A percentile compares a stretch with the other conserved stretches of the same genome.
These are phyloP conservation scores for Leptinotarsa haldemani DNA, from an alignment of 2,888 invertebrate species.

Conservation along the genomic window DNA sequence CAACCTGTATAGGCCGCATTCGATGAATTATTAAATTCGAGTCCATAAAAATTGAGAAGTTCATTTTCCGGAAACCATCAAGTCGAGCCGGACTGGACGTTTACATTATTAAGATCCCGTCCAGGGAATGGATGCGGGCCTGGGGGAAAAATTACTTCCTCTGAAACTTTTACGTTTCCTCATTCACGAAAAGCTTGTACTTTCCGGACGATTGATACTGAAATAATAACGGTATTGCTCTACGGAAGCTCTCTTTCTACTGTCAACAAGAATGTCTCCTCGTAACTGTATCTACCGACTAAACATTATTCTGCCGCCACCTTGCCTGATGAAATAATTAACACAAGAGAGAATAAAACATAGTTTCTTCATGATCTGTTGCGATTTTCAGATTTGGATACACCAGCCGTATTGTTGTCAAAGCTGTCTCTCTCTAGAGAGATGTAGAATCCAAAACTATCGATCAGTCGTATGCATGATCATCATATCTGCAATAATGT, in stretches of 20 bases:
- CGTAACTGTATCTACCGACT: no score
- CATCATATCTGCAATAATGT: no score
- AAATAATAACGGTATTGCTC: constrained; percentile 51
- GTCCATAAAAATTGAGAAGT: constrained; percentile 62
- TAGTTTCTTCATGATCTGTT: no score
- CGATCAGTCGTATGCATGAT: no score
- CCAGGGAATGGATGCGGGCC: constrained; percentile 52
- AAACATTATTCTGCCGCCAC: no score
- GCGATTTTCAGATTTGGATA: no score
- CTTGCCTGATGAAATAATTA: no score
- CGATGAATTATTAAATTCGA: constrained; percentile 46
- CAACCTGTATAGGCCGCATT: constrained; percentile 5
- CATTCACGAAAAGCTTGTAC: constrained; percentile 51
- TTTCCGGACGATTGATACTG: constrained; percentile 56
- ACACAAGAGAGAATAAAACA: no score
- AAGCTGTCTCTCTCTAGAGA: no score
- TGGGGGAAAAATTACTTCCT: constrained; percentile 61
- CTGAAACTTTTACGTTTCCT: constrained; percentile 61
- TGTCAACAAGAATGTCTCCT: neutral
- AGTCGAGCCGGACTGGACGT: constrained; percentile 58
- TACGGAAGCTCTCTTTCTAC: neutral
- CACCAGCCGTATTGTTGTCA: no score
- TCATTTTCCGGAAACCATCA: constrained; percentile 61
- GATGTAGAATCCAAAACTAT: no score
- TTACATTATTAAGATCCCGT: constrained; percentile 60